Evolutionary conservation across 2,797 vertebrate genomes (phyloP), one percentile per base, ranked within the genome.

Genomic region (Thaleichthys pacificus): DNA sequence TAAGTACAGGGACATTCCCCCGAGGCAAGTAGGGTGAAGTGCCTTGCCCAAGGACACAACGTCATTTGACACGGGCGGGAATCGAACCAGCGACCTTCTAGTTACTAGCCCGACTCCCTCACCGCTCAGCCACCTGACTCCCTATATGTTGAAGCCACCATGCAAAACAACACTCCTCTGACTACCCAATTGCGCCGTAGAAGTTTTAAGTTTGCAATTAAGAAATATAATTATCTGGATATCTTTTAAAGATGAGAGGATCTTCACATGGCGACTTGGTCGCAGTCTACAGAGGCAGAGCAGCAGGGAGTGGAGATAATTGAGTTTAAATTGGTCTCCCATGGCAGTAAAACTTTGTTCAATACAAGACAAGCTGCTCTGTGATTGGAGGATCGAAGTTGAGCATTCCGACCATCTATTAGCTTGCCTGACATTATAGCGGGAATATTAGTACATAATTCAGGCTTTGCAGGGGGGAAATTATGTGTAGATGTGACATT

Each of bases 221-320:
- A 88, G 83, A 78, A 78, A 83, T 87, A 89, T 88, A 87, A 90
- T 91, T 88, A 90, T 89, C 79, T 87, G 79, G 81, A 86, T 85
- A 87, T 91, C 82, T 89, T 85, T 87, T 65, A 61, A 74, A 90
- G 85, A 91, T 89, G 84, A 89, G 88, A 85, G 76, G 85, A 89
- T 84, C 73, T 87, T 88, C 71, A 84, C 82, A 73, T 81, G 83
- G 85, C 73, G 58, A 79, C 84, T 85, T 77, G 87, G 85, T 85
- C 75, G 88, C 88, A 84, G 79, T 76, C 85, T 86, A 87, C 85
- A 93, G 88, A 87, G 86, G 85, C 86, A 17, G 42, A 92, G 88
- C 93, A 92, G 92, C 89, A 0, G 92, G 92, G 92, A 93, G 90
- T 91, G 88, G 83, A 91, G 91, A 92, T 93, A 93, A 93, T 93